Percentiles rank a stretch among this genome's conserved stretches.
Evolutionary conservation across 2,113 vertebrate species (phyloP).

Genomic region (Tyto alba): DNA sequence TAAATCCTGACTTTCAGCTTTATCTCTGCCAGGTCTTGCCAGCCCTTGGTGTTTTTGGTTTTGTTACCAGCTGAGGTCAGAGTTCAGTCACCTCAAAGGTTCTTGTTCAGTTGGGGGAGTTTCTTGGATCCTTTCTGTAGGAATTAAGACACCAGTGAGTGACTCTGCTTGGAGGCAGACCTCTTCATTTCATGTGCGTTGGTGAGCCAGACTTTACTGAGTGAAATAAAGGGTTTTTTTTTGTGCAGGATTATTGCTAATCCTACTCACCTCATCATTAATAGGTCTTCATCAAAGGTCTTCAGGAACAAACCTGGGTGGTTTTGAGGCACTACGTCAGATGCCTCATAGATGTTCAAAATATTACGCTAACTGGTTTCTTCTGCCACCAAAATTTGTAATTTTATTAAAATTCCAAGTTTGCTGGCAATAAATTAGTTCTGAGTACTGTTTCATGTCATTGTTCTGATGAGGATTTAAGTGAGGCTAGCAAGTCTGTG

Average conservation of each 20-base stretch:
- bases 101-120: background rate
- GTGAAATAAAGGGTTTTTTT: background rate
- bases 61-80: constrained; percentile 28
- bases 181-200: background rate
- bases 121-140: constrained; percentile 22
- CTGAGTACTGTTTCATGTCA: background rate
- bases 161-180: background rate
- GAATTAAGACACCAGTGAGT: background rate
- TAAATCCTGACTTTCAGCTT: constrained; percentile 21
- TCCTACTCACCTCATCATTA: constrained; percentile 6
- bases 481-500: background rate
- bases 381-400: background rate
- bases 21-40: constrained; percentile 31
- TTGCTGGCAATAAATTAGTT: background rate
- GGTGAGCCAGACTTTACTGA: background rate
- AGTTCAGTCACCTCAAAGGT: constrained; percentile 36
- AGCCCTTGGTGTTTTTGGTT: constrained; percentile 17
- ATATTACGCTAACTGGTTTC: background rate
- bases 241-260: background rate
- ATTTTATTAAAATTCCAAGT: background rate
- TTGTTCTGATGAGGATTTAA: background rate
- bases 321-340: background rate
- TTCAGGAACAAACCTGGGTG: background rate
- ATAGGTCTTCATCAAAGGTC: background rate
- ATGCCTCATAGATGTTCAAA: background rate